Percentiles rank a stretch among this genome's conserved stretches.
These are phyloP conservation scores for Subacronicta megacephala DNA, from an alignment of 2,888 invertebrate species.

Conservation along the genomic window DNA sequence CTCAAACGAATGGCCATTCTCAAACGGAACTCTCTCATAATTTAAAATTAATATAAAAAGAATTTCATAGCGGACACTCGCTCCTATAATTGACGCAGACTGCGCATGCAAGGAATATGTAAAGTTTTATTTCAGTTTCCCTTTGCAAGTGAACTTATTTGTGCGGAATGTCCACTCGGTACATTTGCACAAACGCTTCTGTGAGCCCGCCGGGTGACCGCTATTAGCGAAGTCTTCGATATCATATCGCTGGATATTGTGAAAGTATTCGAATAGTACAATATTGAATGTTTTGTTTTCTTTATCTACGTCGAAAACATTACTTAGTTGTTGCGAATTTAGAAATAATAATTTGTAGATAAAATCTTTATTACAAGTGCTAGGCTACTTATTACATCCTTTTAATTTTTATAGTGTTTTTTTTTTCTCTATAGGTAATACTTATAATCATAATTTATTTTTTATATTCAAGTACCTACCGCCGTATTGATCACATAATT, in stretches of 20 bases:
- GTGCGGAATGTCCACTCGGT: slow-evolving; percentile 66
- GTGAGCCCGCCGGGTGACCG: slow-evolving; percentile 38
- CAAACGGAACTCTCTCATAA: slow-evolving; percentile 28
- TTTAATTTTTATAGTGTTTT: no score
- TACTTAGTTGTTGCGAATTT: no score
- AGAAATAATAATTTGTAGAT: no score
- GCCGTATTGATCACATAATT: no score
- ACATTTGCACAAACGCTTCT: slow-evolving; percentile 57
- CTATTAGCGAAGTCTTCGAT: slow-evolving; percentile 52
- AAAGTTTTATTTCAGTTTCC: slow-evolving; percentile 70
- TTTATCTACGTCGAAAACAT: no score
- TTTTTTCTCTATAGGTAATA: no score
- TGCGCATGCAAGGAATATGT: slow-evolving; percentile 64
- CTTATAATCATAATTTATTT: no score
- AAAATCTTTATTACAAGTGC: no score
- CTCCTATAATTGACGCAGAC: slow-evolving; percentile 71
- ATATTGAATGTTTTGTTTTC: no score
- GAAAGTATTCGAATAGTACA: background rate
- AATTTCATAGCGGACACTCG: slow-evolving; percentile 31
- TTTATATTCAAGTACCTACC: no score
- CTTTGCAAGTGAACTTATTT: slow-evolving; percentile 68
- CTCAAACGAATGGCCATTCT: slow-evolving; percentile 15
- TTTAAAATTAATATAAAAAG: slow-evolving; percentile 66
- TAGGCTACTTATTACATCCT: no score
- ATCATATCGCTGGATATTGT: slow-evolving; percentile 31